phyloP scores from a whole-genome alignment of 2,797 vertebrate genomes.

The Urosaurus nigricauda region DNA sequence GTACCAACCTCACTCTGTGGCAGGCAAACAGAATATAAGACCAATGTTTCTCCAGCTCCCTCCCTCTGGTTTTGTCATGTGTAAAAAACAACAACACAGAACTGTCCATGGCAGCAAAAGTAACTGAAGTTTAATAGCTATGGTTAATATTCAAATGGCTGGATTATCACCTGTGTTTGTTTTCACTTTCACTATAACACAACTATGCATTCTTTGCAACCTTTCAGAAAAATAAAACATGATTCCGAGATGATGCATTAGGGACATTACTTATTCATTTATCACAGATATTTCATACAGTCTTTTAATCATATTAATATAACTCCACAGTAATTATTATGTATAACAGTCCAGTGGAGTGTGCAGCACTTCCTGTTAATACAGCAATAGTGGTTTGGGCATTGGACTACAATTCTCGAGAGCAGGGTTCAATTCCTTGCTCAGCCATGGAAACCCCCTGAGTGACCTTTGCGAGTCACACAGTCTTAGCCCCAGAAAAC shows the following conservation, averaged over 20 bases:
- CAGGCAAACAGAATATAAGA: not conserved
- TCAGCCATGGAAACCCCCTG: too few species aligned
- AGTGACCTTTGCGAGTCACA: too few species aligned
- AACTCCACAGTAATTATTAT: not conserved
- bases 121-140: not conserved
- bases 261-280: not conserved
- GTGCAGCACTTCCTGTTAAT: not conserved
- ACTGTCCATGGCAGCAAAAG: not conserved
- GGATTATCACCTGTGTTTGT: not conserved
- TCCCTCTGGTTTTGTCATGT: not conserved
- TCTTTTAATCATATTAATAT: not conserved
- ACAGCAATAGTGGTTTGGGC: not conserved
- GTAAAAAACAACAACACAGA: not conserved
- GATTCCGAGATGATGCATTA: too few species aligned
- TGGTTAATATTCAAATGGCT: conserved; percentile 1
- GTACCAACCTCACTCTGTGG: not conserved
- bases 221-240: not conserved
- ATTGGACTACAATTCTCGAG: too few species aligned
- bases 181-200: not conserved
- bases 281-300: not conserved
- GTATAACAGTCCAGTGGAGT: not conserved
- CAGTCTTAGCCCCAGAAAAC: too few species aligned
- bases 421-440: too few species aligned
- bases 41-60: too few species aligned
- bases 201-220: not conserved